Evolutionary conservation across 2,113 vertebrate species (phyloP), one percentile per base, ranked within the genome.

Genomic region (Zosterops lateralis): DNA sequence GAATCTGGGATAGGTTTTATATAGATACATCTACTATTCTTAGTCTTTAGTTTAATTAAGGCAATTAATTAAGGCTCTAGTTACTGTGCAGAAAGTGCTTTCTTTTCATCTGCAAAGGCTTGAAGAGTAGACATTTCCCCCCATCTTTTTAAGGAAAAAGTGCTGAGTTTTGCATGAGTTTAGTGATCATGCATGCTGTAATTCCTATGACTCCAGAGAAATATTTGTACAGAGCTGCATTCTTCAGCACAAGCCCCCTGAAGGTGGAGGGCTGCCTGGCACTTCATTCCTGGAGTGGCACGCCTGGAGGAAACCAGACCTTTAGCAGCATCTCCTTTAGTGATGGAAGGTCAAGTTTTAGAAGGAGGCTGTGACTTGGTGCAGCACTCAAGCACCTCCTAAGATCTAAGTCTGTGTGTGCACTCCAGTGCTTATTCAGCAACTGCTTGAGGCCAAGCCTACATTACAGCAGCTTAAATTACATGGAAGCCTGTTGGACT

Each of bases 281-380:
- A 34, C 12, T 16, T 51, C 18, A 12, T 7, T 31, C 44, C 65
- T 45, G 38, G 28, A 28, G 31, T 44, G 26, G 42, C 0, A 0
- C 1, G 3, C 15, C 60, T 71, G 58, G 56, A 81, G 53, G 57
- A 34, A 89, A 25, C 24, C 53, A 56, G 38, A 47, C 21, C 14
- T 81, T 71, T 10, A 25, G 6, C 34, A 89, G 47, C 34, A 34
- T 21, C 47, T 88, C 78, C 58, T 66, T 71, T 19, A 51, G 40
- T 10, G 48, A 34, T 19, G 31, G 47, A 67, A 67, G n/a, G 32
- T 4, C 28, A 58, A 48, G 5, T 34, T 92, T 64, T 32, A 84
- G 57, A 8, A 45, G 51, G 24, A 79, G 26, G 10, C 38, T 16
- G 1, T 31, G 31, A 47, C 32, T 83, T 28, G 10, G 58, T 25